Percentiles rank a stretch among this genome's conserved stretches.
These are phyloP conservation scores for Thripadectes ignobilis DNA, from an alignment of 2,797 vertebrate genomes.

Conservation along the genomic window DNA sequence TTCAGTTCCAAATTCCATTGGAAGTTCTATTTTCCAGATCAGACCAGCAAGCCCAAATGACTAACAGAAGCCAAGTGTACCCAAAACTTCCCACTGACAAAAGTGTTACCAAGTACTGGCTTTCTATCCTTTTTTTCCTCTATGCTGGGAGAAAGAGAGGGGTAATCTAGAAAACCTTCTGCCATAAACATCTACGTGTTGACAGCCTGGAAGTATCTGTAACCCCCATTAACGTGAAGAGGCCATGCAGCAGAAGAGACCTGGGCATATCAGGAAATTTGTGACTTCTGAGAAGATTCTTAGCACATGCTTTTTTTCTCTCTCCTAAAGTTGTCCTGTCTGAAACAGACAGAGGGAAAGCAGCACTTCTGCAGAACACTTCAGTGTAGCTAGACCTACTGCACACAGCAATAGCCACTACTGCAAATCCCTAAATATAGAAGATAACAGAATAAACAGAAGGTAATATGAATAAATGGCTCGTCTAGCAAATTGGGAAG, in stretches of 20 bases:
- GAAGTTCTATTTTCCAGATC: neutral
- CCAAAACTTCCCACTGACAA: neutral
- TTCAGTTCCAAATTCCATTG: neutral
- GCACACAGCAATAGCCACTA: neutral
- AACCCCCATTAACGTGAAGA: neutral
- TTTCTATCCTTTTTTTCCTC: neutral
- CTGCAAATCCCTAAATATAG: neutral
- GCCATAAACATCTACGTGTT: neutral
- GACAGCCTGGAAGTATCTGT: neutral
- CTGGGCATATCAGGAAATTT: neutral
- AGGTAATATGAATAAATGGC: neutral
- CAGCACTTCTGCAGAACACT: neutral
- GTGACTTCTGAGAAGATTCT: neutral
- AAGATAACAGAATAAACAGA: neutral
- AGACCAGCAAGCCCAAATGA: neutral
- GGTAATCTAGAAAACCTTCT: neutral
- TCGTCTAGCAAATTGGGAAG: neutral
- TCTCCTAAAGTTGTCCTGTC: neutral
- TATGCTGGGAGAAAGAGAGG: too few relatives aligned
- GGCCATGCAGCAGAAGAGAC: neutral
- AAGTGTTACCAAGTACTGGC: neutral
- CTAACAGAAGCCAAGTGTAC: neutral
- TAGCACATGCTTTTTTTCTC: neutral
- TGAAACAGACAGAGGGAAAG: neutral
- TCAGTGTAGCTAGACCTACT: neutral